Percentiles rank a stretch among this genome's conserved stretches.
Conservation (phyloP, 2,113 vertebrate species). For the Gavia stellata region DNA sequence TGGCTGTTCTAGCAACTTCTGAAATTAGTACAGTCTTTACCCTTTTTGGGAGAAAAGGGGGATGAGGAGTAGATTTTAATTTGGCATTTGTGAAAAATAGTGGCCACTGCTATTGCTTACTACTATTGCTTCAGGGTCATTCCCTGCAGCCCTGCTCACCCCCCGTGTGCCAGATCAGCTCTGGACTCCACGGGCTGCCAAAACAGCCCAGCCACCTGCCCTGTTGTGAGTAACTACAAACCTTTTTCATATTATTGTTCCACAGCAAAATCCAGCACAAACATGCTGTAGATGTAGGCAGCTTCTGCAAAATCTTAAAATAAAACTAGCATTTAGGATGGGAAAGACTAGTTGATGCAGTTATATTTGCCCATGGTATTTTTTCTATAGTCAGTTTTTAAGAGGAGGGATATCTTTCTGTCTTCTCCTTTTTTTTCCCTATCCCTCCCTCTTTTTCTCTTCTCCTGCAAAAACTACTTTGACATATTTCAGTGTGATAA, state of each 20-base stretch:
- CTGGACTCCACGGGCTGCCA: neutral
- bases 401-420: neutral
- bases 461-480: neutral
- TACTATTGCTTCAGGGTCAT: neutral
- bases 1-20: neutral
- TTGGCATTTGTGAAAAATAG: neutral
- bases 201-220: neutral
- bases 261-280: neutral
- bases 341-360: neutral
- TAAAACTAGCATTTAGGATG: neutral
- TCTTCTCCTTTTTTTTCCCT: no score
- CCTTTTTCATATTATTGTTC: neutral
- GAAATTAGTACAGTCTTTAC: neutral
- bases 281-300: neutral
- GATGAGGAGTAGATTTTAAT: neutral
- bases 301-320: neutral
- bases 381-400: neutral
- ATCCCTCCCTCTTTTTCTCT: neutral
- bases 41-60: neutral
- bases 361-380: neutral
- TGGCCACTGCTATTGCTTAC: neutral
- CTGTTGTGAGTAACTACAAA: neutral
- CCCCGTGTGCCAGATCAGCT: neutral
- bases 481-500: neutral
- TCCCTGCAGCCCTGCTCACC: neutral